Percentiles rank a stretch among this genome's conserved stretches.
Evolutionary conservation across 2,113 vertebrate genomes (phyloP).

Genomic region (Ammodytes dubius): DNA sequence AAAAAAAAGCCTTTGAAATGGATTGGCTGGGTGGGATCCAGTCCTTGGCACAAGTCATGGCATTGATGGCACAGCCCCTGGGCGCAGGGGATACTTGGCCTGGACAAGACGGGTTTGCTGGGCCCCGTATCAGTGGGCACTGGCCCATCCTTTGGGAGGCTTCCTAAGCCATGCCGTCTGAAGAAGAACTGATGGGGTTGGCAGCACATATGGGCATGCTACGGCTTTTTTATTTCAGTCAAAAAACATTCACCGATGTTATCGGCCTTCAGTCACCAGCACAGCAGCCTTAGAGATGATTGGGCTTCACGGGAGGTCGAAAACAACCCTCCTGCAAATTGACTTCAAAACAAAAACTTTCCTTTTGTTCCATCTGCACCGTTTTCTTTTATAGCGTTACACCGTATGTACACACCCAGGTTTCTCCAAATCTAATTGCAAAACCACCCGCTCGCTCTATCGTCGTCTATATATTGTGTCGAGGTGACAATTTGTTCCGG

Average conservation of each 20-base stretch:
- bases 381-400: slow-evolving; percentile 4
- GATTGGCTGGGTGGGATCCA: slow-evolving; percentile 85
- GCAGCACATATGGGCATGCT: slow-evolving; percentile 84
- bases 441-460: slow-evolving; percentile 32
- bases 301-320: slow-evolving; percentile 45
- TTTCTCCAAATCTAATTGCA: slow-evolving; percentile 58
- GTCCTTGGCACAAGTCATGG: slow-evolving; percentile 83
- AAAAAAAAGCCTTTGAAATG: slow-evolving; percentile 84
- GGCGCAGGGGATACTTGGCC: slow-evolving; percentile 84
- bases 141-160: slow-evolving; percentile 83
- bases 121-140: slow-evolving; percentile 85
- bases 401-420: slow-evolving; percentile 20
- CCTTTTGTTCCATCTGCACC: slow-evolving; percentile 55
- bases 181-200: slow-evolving; percentile 86
- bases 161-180: slow-evolving; percentile 86
- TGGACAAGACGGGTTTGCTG: slow-evolving; percentile 80
- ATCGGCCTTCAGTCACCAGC: slow-evolving; percentile 79
- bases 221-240: slow-evolving; percentile 81
- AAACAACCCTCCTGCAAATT: slow-evolving; percentile 47
- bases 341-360: slow-evolving; percentile 65
- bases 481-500: slow-evolving; percentile 70
- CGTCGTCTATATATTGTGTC: slow-evolving; percentile 38
- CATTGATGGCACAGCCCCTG: slow-evolving; percentile 86
- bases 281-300: slow-evolving; percentile 69
- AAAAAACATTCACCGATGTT: slow-evolving; percentile 79